A percentile compares a stretch with the other conserved stretches of the same genome.
Evolutionary conservation across 2,113 vertebrate genomes (phyloP).

Genomic region (Sinocyclocheilus anophthalmus): DNA sequence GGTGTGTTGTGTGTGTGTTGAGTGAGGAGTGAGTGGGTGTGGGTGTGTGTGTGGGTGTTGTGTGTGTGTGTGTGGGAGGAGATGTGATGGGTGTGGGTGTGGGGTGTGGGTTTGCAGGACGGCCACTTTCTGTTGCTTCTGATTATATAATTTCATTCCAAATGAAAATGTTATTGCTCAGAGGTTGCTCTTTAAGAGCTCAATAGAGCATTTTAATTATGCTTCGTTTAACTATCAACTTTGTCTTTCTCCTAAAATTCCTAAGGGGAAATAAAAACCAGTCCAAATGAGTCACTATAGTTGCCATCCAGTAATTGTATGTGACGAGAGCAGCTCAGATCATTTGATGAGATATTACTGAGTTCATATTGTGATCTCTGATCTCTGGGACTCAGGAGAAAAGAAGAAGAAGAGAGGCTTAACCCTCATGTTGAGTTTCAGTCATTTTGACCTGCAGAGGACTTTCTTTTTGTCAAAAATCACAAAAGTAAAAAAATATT

Average conservation of each 20-base stretch:
- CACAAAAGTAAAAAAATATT: too few relatives aligned
- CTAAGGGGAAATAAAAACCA: not conserved
- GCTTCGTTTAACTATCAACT: not conserved
- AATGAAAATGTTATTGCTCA: not conserved
- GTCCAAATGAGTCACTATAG: not conserved
- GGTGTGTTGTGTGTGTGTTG: too few relatives aligned
- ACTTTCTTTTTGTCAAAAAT: too few relatives aligned
- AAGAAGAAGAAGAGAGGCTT: too few relatives aligned
- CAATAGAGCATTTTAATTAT: not conserved
- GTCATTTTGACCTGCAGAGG: too few relatives aligned
- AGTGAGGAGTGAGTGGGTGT: not conserved
- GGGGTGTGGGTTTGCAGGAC: not conserved
- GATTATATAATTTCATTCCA: not conserved
- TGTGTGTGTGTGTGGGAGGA: too few relatives aligned
- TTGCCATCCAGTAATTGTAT: too few relatives aligned
- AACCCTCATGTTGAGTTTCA: too few relatives aligned
- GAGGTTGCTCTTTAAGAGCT: not conserved
- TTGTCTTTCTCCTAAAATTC: not conserved
- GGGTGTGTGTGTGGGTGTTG: slow-evolving; percentile 22
- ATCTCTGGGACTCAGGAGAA: too few relatives aligned
- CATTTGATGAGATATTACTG: not conserved
- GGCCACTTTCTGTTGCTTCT: not conserved
- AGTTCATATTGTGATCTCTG: too few relatives aligned
- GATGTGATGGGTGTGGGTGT: too few relatives aligned
- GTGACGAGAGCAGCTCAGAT: not conserved